Base-by-base conservation (phyloP, 2,797 vertebrate genomes). In the Hippopotamyrus pictus region DNA sequence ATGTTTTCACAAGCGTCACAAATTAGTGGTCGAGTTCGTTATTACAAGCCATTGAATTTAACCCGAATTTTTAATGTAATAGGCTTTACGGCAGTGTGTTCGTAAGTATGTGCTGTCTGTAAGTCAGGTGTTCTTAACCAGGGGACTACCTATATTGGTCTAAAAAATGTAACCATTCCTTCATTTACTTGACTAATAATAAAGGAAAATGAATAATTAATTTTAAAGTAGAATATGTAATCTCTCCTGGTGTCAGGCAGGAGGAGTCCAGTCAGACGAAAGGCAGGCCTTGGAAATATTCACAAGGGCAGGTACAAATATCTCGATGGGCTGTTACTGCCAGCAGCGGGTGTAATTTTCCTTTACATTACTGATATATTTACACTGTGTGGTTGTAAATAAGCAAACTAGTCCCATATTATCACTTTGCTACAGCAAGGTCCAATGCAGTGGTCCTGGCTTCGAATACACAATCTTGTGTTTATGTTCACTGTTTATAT, bases 401-500 rank as follows among this genome's bases (percentile, higher is more conserved):
- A 53, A 51, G 44, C 22, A 29, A 41, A 79, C 73, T 79, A 17
- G 73, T 79, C 19, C 46, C 48, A 25, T 51, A 84, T 50, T 14
- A 84, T 48, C 48, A 84, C 22, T 48, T 48, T 17, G 46, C 8
- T 84, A 19, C 14, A 84, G 8, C 9, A n/a, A 46, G n/a, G 41
- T 46, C 82, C 8, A 84, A 7, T 1, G 0, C 46, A 84, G 46
- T 11, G 9, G n/a, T 29, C 48, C 44, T 84, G 82, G 82, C 44
- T 48, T 84, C 5, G 46, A 51, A 84, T 84, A 51, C 25, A 84
- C 82, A 12, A 6, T 84, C 44, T 84, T 25, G 17, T 79, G 41
- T 79, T 79, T 79, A 79, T 46, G 41, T 79, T 79, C 73, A 46
- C 37, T 79, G 73, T 79, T 79, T 79, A 79, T 79, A 79, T 79